Evolutionary conservation across 2,113 vertebrate genomes (phyloP), one percentile per base, ranked within the genome.

Genomic region (Terrapene triunguis): DNA sequence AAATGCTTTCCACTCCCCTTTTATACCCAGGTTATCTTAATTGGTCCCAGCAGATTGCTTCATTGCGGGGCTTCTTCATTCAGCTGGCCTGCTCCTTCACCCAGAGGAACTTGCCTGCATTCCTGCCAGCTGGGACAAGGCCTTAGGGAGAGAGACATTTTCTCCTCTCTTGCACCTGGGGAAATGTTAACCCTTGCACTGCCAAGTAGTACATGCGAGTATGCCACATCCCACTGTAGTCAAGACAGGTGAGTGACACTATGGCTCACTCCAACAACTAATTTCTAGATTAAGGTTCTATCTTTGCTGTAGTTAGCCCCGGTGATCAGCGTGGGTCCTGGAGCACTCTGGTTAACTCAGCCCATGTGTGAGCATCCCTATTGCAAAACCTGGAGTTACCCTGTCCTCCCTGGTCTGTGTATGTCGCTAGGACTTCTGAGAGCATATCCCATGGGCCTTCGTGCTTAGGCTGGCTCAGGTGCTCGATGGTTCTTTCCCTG

Each of bases 11-110:
- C 1, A 0, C 85, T 96, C 83, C 76, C 84, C 78, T 91, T 97
- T 96, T 89, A 96, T 91, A 96, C 82, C 78, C 84, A 5, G 0
- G 78, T 96, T 97, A 90, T 85, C 80, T 95, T 96, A 97, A 98
- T 97, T 97, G 96, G 83, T 93, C 96, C 91, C 96, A 95, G 13
- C 14, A 82, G 82, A 51, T 10, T 72, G 17, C 27, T 3, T 76
- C 48, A 9, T 14, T 51, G 80, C 21, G 10, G 19, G 11, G 50
- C 24, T 81, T 35, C 80, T 17, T 81, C 80, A 54, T 11, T 81
- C 54, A 76, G 89, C 74, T 48, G 53, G 9, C 27, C 13, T 89
- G 48, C 82, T 82, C 85, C 93, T 92, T 93, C 90, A 97, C 92
- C 89, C 94, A 59, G 32, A 93, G 88, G 55, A 95, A 62, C 54